Percentiles rank a stretch among this genome's conserved stretches.
Evolutionary conservation across 2,113 vertebrate species (phyloP).

Genomic region (Myrmecobius fasciatus): DNA sequence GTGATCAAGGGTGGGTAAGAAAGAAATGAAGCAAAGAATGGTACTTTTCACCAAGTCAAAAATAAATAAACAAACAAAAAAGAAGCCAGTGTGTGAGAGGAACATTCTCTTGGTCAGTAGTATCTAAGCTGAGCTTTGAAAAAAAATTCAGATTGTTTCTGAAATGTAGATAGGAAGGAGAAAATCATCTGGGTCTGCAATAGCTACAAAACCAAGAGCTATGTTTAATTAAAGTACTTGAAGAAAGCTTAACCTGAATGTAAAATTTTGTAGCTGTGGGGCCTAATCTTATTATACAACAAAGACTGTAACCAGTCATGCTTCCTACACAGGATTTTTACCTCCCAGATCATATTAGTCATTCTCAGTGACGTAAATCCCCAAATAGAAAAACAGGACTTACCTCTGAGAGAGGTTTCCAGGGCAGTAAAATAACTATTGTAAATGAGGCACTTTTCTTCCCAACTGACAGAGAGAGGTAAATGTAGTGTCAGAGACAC

Average conservation of each 20-base stretch:
- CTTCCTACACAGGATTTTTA: background rate
- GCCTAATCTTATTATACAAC: background rate
- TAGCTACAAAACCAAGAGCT: background rate
- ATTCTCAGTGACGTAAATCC: background rate
- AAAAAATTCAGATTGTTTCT: too few species aligned
- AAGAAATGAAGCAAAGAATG: too few species aligned
- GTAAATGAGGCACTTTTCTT: background rate
- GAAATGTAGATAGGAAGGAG: too few species aligned
- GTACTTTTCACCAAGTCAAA: too few species aligned
- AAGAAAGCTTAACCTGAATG: background rate
- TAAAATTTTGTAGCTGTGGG: background rate
- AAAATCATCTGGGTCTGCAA: background rate
- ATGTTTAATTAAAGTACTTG: background rate
- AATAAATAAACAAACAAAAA: too few species aligned
- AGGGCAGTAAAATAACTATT: background rate
- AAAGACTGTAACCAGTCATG: background rate
- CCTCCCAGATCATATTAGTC: background rate
- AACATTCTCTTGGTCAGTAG: too few species aligned
- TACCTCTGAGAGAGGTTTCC: conserved; percentile 15
- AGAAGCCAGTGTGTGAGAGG: too few species aligned
- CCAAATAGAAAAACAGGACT: background rate
- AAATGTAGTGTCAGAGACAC: too few species aligned
- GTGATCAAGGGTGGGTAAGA: too few species aligned
- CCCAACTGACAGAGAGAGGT: background rate
- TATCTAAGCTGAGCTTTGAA: too few species aligned